These are phyloP conservation scores for Pachyuromys duprasi DNA, from an alignment of 2,797 vertebrate species.

Conservation along the genomic window DNA sequence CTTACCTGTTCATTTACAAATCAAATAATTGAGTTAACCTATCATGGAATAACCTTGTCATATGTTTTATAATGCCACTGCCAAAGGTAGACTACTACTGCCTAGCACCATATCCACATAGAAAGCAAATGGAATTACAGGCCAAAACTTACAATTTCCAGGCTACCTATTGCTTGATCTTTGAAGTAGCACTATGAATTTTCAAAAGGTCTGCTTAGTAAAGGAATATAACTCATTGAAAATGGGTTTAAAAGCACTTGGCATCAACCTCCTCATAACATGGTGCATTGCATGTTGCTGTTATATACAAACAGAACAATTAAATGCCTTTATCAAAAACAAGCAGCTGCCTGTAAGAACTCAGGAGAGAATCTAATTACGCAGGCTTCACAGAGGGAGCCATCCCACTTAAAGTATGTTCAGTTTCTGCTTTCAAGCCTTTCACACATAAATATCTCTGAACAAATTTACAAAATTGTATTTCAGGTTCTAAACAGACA, in stretches of 20 bases:
- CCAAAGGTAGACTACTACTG: not conserved
- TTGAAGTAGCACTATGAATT: conserved; percentile 23
- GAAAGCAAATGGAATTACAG: conserved; percentile 25
- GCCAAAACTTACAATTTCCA: conserved; percentile 55
- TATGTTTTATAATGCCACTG: conserved; percentile 6
- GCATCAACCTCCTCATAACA: conserved; percentile 64
- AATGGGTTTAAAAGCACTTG: conserved; percentile 21
- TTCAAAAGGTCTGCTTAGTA: conserved; percentile 53
- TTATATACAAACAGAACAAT: conserved; percentile 70
- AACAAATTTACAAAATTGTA: not conserved
- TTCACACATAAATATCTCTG: conserved; percentile 37
- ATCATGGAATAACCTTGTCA: conserved; percentile 21
- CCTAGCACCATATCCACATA: conserved; percentile 23
- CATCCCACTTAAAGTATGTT: conserved; percentile 40
- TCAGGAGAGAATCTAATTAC: conserved; percentile 65
- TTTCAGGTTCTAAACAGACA: not conserved
- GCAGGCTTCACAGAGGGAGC: conserved; percentile 22
- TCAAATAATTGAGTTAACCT: conserved; percentile 60
- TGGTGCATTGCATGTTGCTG: not conserved
- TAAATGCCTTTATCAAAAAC: conserved; percentile 63
- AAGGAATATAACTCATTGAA: conserved; percentile 68
- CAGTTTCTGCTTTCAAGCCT: conserved; percentile 50
- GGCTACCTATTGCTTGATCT: conserved; percentile 23
- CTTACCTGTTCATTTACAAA: conserved; percentile 44
- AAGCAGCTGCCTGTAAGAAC: not conserved